Conservation (phyloP, 2,888 invertebrate species). For the Drosophila longiperda region DNA sequence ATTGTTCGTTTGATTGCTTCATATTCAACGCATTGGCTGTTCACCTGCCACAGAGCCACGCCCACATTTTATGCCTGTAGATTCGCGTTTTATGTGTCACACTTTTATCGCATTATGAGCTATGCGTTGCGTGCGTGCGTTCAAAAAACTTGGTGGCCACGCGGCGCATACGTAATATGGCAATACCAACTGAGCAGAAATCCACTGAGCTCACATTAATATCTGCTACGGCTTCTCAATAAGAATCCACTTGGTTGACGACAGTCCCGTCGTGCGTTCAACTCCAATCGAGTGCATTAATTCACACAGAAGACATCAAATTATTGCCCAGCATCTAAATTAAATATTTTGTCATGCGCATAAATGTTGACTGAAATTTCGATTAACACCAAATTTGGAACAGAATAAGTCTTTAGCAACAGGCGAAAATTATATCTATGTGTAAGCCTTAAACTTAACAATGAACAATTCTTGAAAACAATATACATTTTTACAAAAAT, state of each 20-base stretch:
- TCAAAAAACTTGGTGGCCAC: conserved; percentile 40
- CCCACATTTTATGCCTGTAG: conserved; percentile 63
- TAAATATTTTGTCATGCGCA: not conserved
- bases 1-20: conserved; percentile 78
- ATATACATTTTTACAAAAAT: not conserved
- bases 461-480: not conserved
- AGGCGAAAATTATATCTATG: not conserved
- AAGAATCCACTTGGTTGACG: conserved; percentile 14
- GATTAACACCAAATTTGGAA: not conserved
- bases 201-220: conserved; percentile 39
- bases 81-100: conserved; percentile 60
- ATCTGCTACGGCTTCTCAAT: conserved; percentile 61
- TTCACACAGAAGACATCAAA: conserved; percentile 20
- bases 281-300: conserved; percentile 66
- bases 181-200: conserved; percentile 6
- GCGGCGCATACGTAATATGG: conserved; percentile 69
- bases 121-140: conserved; percentile 67
- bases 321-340: not conserved
- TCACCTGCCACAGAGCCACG: conserved; percentile 30
- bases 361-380: not conserved
- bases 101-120: conserved; percentile 77
- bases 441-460: not conserved
- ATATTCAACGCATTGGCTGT: conserved; percentile 52
- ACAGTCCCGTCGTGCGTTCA: conserved; percentile 47
- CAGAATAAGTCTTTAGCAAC: not conserved